phyloP scores from a whole-genome alignment of 2,888 invertebrate species.

The Campoplex nolae region DNA sequence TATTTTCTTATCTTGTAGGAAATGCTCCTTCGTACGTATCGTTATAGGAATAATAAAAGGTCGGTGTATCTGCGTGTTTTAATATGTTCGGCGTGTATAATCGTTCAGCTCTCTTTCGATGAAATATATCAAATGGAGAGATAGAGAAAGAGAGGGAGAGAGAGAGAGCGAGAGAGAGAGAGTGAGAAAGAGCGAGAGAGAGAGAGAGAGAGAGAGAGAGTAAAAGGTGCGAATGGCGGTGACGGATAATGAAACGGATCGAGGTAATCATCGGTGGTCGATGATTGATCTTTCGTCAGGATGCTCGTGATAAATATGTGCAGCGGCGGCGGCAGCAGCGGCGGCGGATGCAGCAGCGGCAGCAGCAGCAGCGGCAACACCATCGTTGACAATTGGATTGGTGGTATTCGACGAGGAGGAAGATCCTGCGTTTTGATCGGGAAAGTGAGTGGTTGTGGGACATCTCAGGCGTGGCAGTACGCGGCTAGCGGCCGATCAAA shows the following conservation, averaged over 20 bases:
- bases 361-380: conserved; percentile 68
- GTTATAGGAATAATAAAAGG: not conserved
- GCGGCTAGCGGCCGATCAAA: conserved; percentile 88
- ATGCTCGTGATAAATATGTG: conserved; percentile 66
- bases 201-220: not conserved
- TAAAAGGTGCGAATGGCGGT: conserved; percentile 13
- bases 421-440: conserved; percentile 62
- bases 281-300: conserved; percentile 45
- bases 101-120: not conserved
- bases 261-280: not conserved
- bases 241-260: not conserved
- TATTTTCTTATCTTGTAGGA: not conserved
- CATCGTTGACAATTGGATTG: conserved; percentile 21
- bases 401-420: conserved; percentile 53
- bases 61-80: not conserved
- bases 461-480: conserved; percentile 75
- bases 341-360: conserved; percentile 55
- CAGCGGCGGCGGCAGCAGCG: conserved; percentile 65
- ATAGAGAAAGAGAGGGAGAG: too few species aligned
- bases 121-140: not conserved
- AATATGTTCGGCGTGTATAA: not conserved
- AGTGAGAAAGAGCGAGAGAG: too few species aligned
- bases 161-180: too few species aligned
- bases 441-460: conserved; percentile 66
- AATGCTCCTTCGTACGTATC: not conserved